Evolutionary conservation across 2,888 invertebrate species (phyloP).

Genomic region (Tipula lateralis): DNA sequence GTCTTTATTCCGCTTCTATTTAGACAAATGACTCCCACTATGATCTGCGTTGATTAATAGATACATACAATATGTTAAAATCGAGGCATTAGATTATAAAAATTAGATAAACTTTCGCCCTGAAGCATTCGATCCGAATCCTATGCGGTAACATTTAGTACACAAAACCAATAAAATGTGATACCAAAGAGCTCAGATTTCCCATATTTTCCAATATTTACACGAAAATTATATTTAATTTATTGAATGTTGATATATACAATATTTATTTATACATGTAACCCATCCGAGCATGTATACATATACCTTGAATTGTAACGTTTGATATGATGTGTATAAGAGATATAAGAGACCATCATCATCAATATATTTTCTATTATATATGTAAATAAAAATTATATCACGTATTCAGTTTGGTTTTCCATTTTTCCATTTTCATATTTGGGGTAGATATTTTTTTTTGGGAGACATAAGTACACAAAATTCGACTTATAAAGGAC

Average conservation of each 20-base stretch:
- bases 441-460: not conserved
- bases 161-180: not conserved
- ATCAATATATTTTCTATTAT: not conserved
- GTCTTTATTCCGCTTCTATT: too few species aligned
- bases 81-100: not conserved
- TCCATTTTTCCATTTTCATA: not conserved
- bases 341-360: not conserved
- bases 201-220: not conserved
- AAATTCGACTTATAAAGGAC: too few species aligned
- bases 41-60: too few species aligned
- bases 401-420: not conserved
- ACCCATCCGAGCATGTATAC: not conserved
- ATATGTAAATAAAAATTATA: constrained; percentile 2
- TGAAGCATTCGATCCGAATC: not conserved
- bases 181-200: not conserved
- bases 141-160: not conserved
- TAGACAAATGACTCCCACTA: too few species aligned
- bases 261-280: not conserved
- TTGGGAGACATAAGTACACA: not conserved
- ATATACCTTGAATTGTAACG: not conserved
- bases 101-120: not conserved
- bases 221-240: not conserved
- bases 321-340: not conserved
- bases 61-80: not conserved
- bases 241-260: not conserved